Evolutionary conservation across 1,140 invertebrate species (phyloP).

Genomic region (Drosophila erecta): DNA sequence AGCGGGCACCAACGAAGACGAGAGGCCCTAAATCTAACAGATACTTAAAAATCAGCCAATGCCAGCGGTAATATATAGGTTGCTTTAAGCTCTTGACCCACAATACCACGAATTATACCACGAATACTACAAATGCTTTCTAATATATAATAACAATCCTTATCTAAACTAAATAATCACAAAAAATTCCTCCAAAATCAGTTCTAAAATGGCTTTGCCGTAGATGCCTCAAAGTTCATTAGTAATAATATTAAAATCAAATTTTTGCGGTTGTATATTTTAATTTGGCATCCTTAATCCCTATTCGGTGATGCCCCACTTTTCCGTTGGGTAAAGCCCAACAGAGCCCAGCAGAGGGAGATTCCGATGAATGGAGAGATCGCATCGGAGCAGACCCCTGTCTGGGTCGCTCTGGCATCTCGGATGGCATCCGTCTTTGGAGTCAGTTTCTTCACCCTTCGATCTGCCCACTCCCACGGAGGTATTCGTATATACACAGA

Average conservation of each 20-base stretch:
- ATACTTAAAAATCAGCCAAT: too few species aligned
- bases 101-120: too few species aligned
- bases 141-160: too few species aligned
- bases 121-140: background rate
- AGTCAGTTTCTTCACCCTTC: slow-evolving; percentile 47
- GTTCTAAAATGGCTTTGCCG: background rate
- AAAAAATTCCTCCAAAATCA: background rate
- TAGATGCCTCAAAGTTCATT: too few species aligned
- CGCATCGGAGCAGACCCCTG: background rate
- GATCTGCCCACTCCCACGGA: slow-evolving; percentile 33
- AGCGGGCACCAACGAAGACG: slow-evolving; percentile 11
- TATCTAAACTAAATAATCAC: background rate
- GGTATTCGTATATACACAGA: slow-evolving; percentile 9
- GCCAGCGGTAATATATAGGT: too few species aligned
- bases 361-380: slow-evolving; percentile 39
- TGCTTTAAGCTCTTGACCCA: too few species aligned
- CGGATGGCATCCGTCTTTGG: slow-evolving; percentile 21
- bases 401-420: slow-evolving; percentile 9
- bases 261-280: background rate
- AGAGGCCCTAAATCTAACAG: slow-evolving; percentile 11
- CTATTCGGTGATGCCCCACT: slow-evolving; percentile 17
- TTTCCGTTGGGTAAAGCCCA: too few species aligned
- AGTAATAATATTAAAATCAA: too few species aligned
- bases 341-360: slow-evolving; percentile 7
- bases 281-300: background rate